phyloP scores from a whole-genome alignment of 2,888 invertebrate genomes.

The Platycheirus albimanus region DNA sequence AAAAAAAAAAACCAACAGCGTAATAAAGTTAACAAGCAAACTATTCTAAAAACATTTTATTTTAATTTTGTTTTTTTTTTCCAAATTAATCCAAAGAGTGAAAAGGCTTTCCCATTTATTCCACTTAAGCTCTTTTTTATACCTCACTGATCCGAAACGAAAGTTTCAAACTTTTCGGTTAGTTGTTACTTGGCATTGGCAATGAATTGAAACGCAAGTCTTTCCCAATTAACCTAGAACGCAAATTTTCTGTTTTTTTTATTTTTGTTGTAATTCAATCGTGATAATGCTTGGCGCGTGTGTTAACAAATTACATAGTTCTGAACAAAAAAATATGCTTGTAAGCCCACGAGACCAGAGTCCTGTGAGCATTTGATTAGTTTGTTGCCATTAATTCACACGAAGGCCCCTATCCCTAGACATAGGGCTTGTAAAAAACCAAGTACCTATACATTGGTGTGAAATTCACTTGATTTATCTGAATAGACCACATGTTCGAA shows the following conservation, averaged over 20 bases:
- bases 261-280: not conserved
- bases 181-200: not conserved
- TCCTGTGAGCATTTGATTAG: not conserved
- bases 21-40: not conserved
- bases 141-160: not conserved
- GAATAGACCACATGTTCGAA: not conserved
- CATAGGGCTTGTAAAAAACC: too few relatives aligned
- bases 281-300: not conserved
- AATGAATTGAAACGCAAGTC: conserved; percentile 9
- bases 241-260: not conserved
- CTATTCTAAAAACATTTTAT: conserved; percentile 4
- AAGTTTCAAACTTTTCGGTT: not conserved
- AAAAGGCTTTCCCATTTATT: conserved; percentile 8
- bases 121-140: conserved; percentile 13
- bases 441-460: too few relatives aligned
- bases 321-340: not conserved
- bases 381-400: not conserved
- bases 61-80: conserved; percentile 1
- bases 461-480: not conserved
- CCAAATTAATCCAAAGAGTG: conserved; percentile 10
- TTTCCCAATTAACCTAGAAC: not conserved
- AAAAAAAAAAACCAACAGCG: not conserved
- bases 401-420: not conserved
- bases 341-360: not conserved
- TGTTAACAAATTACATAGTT: not conserved